These are phyloP conservation scores for Orchestia grillus DNA, from an alignment of 1,140 invertebrate genomes.

Conservation along the genomic window DNA sequence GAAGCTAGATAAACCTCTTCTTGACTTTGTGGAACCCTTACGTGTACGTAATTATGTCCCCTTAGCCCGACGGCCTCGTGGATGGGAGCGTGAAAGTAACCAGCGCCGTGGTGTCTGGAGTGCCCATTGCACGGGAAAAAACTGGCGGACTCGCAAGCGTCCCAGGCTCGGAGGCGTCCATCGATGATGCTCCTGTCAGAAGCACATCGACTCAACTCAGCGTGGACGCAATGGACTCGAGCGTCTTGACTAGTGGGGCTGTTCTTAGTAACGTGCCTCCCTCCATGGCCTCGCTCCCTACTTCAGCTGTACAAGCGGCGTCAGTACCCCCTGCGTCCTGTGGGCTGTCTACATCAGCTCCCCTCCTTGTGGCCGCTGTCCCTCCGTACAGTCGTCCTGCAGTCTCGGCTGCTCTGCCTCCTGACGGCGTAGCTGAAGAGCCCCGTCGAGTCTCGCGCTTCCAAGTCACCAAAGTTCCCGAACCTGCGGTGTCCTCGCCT, in stretches of 20 bases:
- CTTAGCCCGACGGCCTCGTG: not conserved
- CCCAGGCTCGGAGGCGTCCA: not conserved
- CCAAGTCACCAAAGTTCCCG: conserved; percentile 37
- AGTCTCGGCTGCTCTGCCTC: not conserved
- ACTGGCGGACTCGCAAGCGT: not conserved
- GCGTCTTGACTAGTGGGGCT: not conserved
- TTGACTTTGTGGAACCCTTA: no score
- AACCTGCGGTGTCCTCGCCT: not conserved
- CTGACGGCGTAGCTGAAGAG: not conserved
- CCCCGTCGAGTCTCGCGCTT: conserved; percentile 9
- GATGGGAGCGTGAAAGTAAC: not conserved
- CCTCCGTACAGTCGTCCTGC: not conserved
- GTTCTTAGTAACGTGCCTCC: not conserved
- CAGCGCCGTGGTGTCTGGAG: not conserved
- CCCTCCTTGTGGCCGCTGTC: not conserved
- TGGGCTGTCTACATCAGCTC: not conserved
- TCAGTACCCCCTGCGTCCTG: not conserved
- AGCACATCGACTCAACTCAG: not conserved
- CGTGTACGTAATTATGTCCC: not conserved
- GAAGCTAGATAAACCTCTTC: no score
- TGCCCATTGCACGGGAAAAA: not conserved
- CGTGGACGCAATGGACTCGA: not conserved
- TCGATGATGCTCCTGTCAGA: not conserved
- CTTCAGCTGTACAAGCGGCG: not conserved
- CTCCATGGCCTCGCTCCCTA: not conserved